phyloP scores from a whole-genome alignment of 1,140 invertebrate species.

The Cryptotermes secundus region DNA sequence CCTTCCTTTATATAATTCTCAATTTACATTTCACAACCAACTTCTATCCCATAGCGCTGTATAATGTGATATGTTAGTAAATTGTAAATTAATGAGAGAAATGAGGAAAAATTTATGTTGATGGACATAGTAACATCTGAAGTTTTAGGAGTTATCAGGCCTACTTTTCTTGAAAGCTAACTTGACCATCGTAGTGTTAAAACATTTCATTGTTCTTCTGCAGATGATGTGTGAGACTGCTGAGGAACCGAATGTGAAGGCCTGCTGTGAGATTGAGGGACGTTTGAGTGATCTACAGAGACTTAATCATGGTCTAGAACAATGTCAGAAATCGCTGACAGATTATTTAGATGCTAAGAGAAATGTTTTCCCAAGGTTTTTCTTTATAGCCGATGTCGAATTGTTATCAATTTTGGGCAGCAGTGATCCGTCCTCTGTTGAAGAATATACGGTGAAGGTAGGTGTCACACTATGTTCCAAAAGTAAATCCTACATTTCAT shows the following conservation, averaged over 20 bases:
- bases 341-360: slow-evolving; percentile 87
- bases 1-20: too few relatives aligned
- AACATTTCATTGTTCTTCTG: slow-evolving; percentile 38
- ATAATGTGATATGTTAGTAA: too few relatives aligned
- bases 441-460: slow-evolving; percentile 90
- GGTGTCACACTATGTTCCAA: slow-evolving; percentile 19
- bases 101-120: too few relatives aligned
- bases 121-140: too few relatives aligned
- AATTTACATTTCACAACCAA: too few relatives aligned
- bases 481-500: too few relatives aligned
- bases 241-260: slow-evolving; percentile 67
- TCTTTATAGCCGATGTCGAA: slow-evolving; percentile 92
- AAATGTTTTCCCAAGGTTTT: slow-evolving; percentile 84
- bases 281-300: slow-evolving; percentile 71
- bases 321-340: slow-evolving; percentile 86
- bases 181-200: background rate
- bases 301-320: slow-evolving; percentile 74
- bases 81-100: too few relatives aligned
- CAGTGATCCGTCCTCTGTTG: slow-evolving; percentile 73
- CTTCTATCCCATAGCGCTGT: too few relatives aligned
- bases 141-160: too few relatives aligned
- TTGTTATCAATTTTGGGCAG: slow-evolving; percentile 85
- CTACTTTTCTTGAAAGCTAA: too few relatives aligned
- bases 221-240: slow-evolving; percentile 81
- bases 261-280: slow-evolving; percentile 54